Percentiles rank a stretch among this genome's conserved stretches.
Conservation (phyloP, 2,888 invertebrate genomes). For the Agrotis ipsilon region DNA sequence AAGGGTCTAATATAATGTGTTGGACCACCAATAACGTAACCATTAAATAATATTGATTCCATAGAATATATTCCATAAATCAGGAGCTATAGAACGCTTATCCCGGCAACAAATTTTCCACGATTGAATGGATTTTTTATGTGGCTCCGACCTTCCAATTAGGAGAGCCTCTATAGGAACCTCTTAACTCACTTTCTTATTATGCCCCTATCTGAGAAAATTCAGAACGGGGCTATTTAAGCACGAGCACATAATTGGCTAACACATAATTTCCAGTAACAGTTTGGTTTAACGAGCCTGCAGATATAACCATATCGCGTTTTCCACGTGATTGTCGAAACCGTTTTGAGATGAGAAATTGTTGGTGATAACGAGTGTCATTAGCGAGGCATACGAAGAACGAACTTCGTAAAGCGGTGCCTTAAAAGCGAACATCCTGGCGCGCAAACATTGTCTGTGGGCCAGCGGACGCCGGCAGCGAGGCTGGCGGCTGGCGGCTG, state of each 20-base stretch:
- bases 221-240: constrained; percentile 37
- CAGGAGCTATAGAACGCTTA: constrained; percentile 59
- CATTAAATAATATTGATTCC: constrained; percentile 51
- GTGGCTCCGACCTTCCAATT: constrained; percentile 79
- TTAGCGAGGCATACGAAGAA: constrained; percentile 65
- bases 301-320: constrained; percentile 34
- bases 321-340: constrained; percentile 51
- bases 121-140: constrained; percentile 75
- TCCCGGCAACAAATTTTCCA: constrained; percentile 68
- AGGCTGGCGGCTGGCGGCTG: constrained; percentile 26
- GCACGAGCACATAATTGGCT: constrained; percentile 47
- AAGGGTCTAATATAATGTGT: constrained; percentile 29
- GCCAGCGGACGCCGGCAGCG: constrained; percentile 29
- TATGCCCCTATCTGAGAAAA: constrained; percentile 37
- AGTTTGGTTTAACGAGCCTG: constrained; percentile 26
- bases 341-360: constrained; percentile 49
- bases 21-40: constrained; percentile 20
- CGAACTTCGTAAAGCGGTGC: constrained; percentile 63
- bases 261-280: constrained; percentile 33
- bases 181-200: constrained; percentile 70
- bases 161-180: constrained; percentile 73
- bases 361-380: constrained; percentile 64
- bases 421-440: constrained; percentile 64
- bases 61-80: constrained; percentile 58
- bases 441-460: constrained; percentile 48